Percentiles rank a stretch among this genome's conserved stretches.
phyloP scores from a whole-genome alignment of 2,888 invertebrate species.

The Platycnemis pennipes region DNA sequence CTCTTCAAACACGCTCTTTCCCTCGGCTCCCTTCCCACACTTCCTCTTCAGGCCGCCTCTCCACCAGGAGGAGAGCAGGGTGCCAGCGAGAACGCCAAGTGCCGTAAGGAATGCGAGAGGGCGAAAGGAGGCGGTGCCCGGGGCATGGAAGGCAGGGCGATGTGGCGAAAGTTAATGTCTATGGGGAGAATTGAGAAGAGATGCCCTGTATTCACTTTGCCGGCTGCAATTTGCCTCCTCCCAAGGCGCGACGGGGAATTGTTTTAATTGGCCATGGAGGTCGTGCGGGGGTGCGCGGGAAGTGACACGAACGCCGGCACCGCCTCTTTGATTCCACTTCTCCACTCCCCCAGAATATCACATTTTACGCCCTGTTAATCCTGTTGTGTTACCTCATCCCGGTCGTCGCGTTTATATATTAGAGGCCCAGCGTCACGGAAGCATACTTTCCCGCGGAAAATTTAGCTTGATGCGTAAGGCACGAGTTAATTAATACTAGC shows the following conservation, averaged over 20 bases:
- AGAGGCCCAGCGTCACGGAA: too few relatives aligned
- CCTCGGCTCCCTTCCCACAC: too few relatives aligned
- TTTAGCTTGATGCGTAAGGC: too few relatives aligned
- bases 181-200: background rate
- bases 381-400: background rate
- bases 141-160: background rate
- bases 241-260: background rate
- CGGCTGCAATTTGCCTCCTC: background rate
- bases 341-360: background rate
- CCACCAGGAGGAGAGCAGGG: background rate
- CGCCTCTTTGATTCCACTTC: background rate
- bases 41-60: background rate
- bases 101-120: background rate
- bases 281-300: background rate
- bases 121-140: background rate
- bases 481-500: too few relatives aligned
- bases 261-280: slow-evolving; percentile 11
- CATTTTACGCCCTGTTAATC: background rate
- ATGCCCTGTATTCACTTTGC: background rate
- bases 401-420: background rate
- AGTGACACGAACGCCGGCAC: background rate
- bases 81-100: background rate
- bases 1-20: too few relatives aligned
- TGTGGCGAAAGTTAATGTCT: background rate
- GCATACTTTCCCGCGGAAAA: too few relatives aligned